Base-by-base conservation (phyloP, 2,113 vertebrate species). In the Nesogale talazaci region DNA sequence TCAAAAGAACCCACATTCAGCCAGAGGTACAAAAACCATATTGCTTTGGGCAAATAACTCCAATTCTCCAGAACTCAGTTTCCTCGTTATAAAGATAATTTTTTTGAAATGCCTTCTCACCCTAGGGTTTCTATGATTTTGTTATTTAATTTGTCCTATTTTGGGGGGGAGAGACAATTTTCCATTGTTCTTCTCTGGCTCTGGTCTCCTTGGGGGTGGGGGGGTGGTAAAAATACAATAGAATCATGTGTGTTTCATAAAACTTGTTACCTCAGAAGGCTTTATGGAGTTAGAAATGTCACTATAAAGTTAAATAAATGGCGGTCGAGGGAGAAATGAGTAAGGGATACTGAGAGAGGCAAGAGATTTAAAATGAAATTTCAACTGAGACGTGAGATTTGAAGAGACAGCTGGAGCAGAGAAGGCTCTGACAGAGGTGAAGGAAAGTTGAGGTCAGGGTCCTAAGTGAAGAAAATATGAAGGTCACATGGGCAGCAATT, bases 161-260 rank as follows among this genome's bases (percentile, higher is more conserved):
- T 92, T n/a, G n/a, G n/a, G n/a, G n/a, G 91, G 34, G 94, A 83
- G 89, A 96, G 94, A 96, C 89, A 95, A 88, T 96, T 95, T 87
- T 92, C 89, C 85, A 96, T 95, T 97, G 95, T 97, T 97, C 94
- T 89, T 87, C 91, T 78, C 87, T 96, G 97, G 95, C 90, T 94
- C 72, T 88, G 31, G 67, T 91, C 91, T 94, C 82, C 78, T 91
- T 88, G 69, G 87, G 77, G 46, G 77, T 11, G 10, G 46, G 46
- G 46, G 46, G 83, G 84, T 87, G 75, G 84, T 86, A 93, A 83
- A 38, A 65, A 27, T 29, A 96, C 91, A 97, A 96, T 95, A 94
- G 87, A 95, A 91, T 97, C 95, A 97, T 97, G 89, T 96, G 95
- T 95, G 83, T 97, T 96, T 96, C 95, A 96, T 97, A 96, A 96